Evolutionary conservation across 2,113 vertebrate species (phyloP).

Genomic region (Bos indicus): DNA sequence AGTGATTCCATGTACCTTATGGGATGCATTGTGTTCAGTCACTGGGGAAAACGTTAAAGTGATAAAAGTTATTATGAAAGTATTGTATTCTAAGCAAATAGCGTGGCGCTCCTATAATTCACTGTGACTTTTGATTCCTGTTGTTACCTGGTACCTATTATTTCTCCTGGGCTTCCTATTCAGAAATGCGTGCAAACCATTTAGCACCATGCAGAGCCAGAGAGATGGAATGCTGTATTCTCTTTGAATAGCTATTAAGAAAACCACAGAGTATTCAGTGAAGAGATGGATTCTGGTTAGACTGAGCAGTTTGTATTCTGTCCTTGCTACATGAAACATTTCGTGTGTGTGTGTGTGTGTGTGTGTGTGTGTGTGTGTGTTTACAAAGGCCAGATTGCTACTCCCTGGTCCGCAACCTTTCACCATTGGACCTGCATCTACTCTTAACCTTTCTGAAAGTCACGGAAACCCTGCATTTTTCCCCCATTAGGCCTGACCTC

Average conservation of each 20-base stretch:
- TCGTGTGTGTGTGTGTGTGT: neutral
- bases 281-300: constrained; percentile 35
- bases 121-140: constrained; percentile 71
- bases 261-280: constrained; percentile 11
- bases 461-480: constrained; percentile 48
- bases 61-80: constrained; percentile 59
- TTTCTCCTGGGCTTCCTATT: constrained; percentile 72
- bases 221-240: constrained; percentile 53
- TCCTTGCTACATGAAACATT: neutral
- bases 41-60: constrained; percentile 66
- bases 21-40: constrained; percentile 61
- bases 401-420: neutral
- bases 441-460: constrained; percentile 34
- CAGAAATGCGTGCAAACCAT: constrained; percentile 57
- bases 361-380: neutral
- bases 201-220: constrained; percentile 64
- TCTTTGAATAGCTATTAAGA: constrained; percentile 61
- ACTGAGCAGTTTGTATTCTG: neutral
- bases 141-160: constrained; percentile 72
- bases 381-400: constrained; percentile 10
- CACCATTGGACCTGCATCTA: neutral
- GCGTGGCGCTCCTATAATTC: constrained; percentile 46
- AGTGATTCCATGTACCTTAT: constrained; percentile 55
- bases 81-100: constrained; percentile 66
- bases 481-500: constrained; percentile 88